Base-by-base conservation (phyloP, 2,113 vertebrate genomes). In the Zapus hudsonius region DNA sequence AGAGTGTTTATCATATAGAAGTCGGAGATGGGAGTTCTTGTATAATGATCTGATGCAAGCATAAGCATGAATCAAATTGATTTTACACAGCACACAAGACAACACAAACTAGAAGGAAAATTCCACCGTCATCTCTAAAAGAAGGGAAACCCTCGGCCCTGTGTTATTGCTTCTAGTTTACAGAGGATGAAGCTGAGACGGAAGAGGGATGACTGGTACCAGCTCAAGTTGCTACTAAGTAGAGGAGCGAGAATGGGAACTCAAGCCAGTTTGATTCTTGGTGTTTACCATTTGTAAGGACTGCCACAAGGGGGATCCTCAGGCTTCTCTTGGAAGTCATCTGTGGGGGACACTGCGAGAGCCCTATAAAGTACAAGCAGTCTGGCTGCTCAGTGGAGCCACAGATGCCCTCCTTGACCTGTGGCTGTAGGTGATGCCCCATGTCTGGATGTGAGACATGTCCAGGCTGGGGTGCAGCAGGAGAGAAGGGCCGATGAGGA, bases 31-130 rank as follows among this genome's bases (percentile, higher is more conserved):
- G 81, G 59, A 83, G 17, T 31, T 67, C 75, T 75, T 11, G 0
- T 63, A 2, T 61, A 67, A 79, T 2, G 40, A 73, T n/a, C 12
- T 69, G 25, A 84, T 52, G 59, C 73, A 70, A 64, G 57, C 4
- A 27, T 74, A 47, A 67, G 22, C 38, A 2, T 22, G 19, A 33
- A 4, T 19, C 52, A 52, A 52, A 52, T 52, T 52, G 52, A 52
- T 52, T 52, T 52, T 52, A 29, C 47, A 23, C 36, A 66, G 72
- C 33, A 57, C 36, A 87, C 63, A 44, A 42, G 33, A 44, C 76
- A 69, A 55, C 17, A 91, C n/a, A 82, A 38, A 81, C 92, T 42
- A 84, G 57, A 72, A 40, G 52, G 25, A 83, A 95, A 90, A 84
- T 33, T 84, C 33, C 3, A 27, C 7, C 40, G 7, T n/a, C n/a